Evolutionary conservation across 30 jellyfish, hydroid and myxozoan species (phyloP), one percentile per base, ranked within the genome.

Genomic region (Rhopilema esculentum): DNA sequence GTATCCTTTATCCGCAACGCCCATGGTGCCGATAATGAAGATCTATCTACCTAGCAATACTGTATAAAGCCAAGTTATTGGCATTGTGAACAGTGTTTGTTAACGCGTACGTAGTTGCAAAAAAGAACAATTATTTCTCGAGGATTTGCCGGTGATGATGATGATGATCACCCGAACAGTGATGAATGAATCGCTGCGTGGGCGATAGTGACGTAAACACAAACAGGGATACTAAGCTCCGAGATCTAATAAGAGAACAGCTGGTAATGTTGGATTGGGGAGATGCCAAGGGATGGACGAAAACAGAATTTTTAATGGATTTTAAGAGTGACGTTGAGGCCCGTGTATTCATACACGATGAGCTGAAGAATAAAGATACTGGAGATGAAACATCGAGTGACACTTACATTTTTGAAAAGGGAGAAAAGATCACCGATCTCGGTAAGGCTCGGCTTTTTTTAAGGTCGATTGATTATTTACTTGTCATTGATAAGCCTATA

Each of bases 341-440:
- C 32, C 69, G 70, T 27, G 69, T 64, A 20, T 80, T 80, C 19
- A 80, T 80, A 61, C 67, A 50, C 49, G 90, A 80, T 40, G 90
- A 66, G 0, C 53, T 49, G 2, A 51, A 20, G 1, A 40, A 18
- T 25, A 80, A 25, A 25, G 82, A 49, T 4, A 8, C 27, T 17
- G 82, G 49, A 21, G 63, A 66, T 18, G 82, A 80, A 61, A 21
- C 23, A 17, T 25, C 49, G 22, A 49, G 22, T 31, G 88, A 78
- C 26, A 26, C 17, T 31, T 15, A 26, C 23, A 52, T 78, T 22
- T 69, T 78, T 28, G 91, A 69, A 23, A 82, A 82, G 53, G 84
- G 82, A 53, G 91, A 82, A n/a, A 82, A 69, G 50, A 72, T 82
- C 32, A 9, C 85, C 0, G 84, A 82, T 21, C 85, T 82, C 21